Evolutionary conservation across 2,113 vertebrate genomes (phyloP).

Genomic region (Calypte anna): DNA sequence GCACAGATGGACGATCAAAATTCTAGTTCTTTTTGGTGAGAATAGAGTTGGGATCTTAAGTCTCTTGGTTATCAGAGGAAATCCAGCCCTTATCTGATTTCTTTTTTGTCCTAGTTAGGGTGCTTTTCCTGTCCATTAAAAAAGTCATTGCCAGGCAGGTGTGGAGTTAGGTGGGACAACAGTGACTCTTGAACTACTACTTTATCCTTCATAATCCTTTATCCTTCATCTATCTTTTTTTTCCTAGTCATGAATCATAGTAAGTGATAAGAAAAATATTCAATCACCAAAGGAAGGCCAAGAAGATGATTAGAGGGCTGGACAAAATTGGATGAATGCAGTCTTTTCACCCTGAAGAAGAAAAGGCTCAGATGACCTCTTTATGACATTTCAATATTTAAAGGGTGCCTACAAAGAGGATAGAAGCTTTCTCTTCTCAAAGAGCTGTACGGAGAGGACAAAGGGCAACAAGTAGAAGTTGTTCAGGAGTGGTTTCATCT

Average conservation of each 20-base stretch:
- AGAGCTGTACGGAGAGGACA: rapidly evolving
- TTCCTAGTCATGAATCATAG: background rate
- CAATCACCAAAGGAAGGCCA: background rate
- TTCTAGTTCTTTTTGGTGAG: background rate
- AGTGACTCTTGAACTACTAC: background rate
- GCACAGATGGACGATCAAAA: background rate
- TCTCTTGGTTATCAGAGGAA: background rate
- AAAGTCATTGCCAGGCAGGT: background rate
- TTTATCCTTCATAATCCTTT: background rate
- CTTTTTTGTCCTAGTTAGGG: background rate
- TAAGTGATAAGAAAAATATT: background rate
- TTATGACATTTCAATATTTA: background rate
- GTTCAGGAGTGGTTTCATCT: background rate
- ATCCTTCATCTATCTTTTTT: background rate
- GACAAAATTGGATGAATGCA: background rate
- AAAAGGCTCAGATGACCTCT: background rate
- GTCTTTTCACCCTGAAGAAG: background rate
- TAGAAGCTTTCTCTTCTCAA: background rate
- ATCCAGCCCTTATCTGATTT: background rate
- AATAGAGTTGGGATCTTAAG: background rate
- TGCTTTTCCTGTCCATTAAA: background rate
- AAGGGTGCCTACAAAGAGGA: background rate
- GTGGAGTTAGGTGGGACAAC: background rate
- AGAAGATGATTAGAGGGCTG: background rate
- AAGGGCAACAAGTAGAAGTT: background rate